Evolutionary conservation across 2,797 vertebrate genomes (phyloP).

Genomic region (Pogonophryne albipinna): DNA sequence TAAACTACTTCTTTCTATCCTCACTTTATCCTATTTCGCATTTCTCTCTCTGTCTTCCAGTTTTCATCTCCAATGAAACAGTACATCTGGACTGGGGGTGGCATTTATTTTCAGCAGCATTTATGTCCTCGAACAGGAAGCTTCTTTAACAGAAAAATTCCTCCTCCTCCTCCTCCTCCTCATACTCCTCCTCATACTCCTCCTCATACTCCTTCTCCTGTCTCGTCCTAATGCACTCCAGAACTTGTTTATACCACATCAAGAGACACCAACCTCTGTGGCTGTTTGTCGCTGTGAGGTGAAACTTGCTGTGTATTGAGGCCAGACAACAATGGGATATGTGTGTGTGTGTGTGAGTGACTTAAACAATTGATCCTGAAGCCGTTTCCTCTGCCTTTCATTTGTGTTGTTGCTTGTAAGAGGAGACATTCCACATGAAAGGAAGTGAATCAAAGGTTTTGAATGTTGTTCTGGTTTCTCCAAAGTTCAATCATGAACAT

Average conservation of each 20-base stretch:
- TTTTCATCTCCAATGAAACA: conserved; percentile 66
- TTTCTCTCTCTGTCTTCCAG: conserved; percentile 13
- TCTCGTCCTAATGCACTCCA: conserved; percentile 74
- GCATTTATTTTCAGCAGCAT: conserved; percentile 85
- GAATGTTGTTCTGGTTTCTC: conserved; percentile 41
- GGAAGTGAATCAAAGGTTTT: conserved; percentile 66
- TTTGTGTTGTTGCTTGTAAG: conserved; percentile 51
- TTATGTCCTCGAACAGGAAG: conserved; percentile 81
- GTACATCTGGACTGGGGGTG: conserved; percentile 78
- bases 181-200: conserved; percentile 45
- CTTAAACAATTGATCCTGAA: conserved; percentile 64
- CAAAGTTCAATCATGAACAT: conserved; percentile 23
- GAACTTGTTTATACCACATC: conserved; percentile 70
- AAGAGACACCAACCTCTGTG: conserved; percentile 45
- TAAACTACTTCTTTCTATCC: neutral
- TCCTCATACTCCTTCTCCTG: conserved; percentile 12
- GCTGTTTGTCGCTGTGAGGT: conserved; percentile 60
- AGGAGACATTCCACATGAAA: conserved; percentile 47
- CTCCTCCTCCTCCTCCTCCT: conserved; percentile 46
- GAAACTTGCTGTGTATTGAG: conserved; percentile 47
- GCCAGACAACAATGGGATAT: conserved; percentile 77
- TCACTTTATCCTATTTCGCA: conserved; percentile 25
- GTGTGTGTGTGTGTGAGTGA: conserved; percentile 31
- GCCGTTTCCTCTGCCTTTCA: conserved; percentile 71
- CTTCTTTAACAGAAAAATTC: conserved; percentile 74